Percentiles rank a stretch among this genome's conserved stretches.
These are phyloP conservation scores for Cynopterus sphinx DNA, from an alignment of 2,797 vertebrate species.

Conservation along the genomic window DNA sequence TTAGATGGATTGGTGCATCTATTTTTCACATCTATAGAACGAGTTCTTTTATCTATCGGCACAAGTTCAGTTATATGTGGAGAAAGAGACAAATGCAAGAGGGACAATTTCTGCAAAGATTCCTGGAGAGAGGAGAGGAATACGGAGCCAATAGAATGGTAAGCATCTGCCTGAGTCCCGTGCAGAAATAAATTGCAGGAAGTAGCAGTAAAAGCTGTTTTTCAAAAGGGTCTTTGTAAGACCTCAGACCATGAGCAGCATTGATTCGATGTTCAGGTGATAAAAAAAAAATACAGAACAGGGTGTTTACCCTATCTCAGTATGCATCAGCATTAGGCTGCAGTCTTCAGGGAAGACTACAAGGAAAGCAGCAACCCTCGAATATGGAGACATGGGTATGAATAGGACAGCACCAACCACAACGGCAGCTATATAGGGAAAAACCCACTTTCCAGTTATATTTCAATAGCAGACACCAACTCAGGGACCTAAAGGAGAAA, in stretches of 20 bases:
- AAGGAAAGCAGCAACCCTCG: not conserved
- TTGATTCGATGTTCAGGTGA: not conserved
- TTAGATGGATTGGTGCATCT: not conserved
- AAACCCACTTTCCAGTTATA: not conserved
- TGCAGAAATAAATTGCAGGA: not conserved
- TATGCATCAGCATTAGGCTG: not conserved
- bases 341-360: not conserved
- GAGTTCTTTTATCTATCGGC: not conserved
- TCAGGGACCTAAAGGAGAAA: not conserved
- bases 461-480: not conserved
- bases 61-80: not conserved
- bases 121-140: not conserved
- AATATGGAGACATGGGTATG: not conserved
- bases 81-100: not conserved
- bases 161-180: not conserved
- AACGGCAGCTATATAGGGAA: not conserved
- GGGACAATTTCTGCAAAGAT: not conserved
- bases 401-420: not conserved
- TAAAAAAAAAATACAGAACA: not conserved
- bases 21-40: not conserved
- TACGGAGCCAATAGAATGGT: not conserved
- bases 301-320: not conserved
- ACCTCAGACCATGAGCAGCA: not conserved
- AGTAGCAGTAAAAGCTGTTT: not conserved
- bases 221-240: not conserved